Evolutionary conservation across 2,113 vertebrate genomes (phyloP), one percentile per base, ranked within the genome.

Genomic region (Haliaeetus leucogaster): DNA sequence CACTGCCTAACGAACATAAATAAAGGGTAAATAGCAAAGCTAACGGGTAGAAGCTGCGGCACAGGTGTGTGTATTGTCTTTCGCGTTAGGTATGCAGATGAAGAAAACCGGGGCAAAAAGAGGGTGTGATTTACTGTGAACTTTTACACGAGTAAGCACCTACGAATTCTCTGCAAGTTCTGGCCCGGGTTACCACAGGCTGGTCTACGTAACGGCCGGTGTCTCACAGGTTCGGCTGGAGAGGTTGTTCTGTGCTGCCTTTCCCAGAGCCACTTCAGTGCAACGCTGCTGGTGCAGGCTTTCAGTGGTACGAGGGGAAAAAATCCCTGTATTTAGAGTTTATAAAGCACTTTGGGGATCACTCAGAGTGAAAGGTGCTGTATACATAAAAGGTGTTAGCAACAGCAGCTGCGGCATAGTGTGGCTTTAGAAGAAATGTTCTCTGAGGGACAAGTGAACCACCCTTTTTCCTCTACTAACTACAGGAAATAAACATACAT

Each of bases 1-100:
- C 15, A 0, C 2, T 19, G 16, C 50, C 32, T 17, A 2, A 18
- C 8, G 8, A 21, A 3, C 13, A 1, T 3, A 8, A 6, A 9
- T 1, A 13, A 25, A 8, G 2, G 25, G 42, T 27, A 26, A 48
- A 2, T 3, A 22, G 9, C 1, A 7, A 45, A 16, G 5, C 6
- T 23, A 0, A 10, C 9, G 4, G 6, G 11, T 25, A 29, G 16
- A 12, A 29, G 5, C 13, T 10, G 16, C 1, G 14, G 30, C 3
- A 13, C 5, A 1, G 26, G n/a, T 3, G 30, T 1, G 11, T 5
- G 29, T 4, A 2, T 13, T 10, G 4, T 25, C 10, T 32, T 45
- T 21, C 18, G 13, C 4, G 8, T 14, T 19, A 16, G 6, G 2
- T 11, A 6, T 6, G 8, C 29, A 13, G 2, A 3, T 2, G 32